A percentile compares a stretch with the other conserved stretches of the same genome.
phyloP scores from a whole-genome alignment of 2,888 invertebrate species.

The Drosophila mettleri region DNA sequence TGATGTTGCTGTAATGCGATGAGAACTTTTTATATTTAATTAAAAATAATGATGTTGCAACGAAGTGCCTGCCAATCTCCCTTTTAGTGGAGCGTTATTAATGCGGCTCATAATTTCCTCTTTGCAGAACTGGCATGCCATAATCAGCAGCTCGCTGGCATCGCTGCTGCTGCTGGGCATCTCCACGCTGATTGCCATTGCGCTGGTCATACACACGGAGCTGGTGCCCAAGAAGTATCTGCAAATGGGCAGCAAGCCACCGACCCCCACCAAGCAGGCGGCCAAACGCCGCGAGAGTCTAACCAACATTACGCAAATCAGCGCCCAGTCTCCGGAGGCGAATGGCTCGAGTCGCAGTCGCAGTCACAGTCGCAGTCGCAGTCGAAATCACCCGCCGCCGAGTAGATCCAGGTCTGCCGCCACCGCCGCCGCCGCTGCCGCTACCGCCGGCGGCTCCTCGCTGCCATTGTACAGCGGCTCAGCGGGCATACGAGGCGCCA shows the following conservation, averaged over 20 bases:
- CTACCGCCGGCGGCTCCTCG: slow-evolving; percentile 2
- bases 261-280: slow-evolving; percentile 53
- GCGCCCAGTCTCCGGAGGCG: slow-evolving; percentile 55
- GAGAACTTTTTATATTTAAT: slow-evolving; percentile 76
- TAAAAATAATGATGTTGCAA: slow-evolving; percentile 74
- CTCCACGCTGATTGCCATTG: slow-evolving; percentile 87
- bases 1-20: slow-evolving; percentile 35
- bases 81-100: slow-evolving; percentile 64
- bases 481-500: slow-evolving; percentile 83
- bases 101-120: slow-evolving; percentile 60
- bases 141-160: slow-evolving; percentile 88
- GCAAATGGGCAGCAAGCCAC: slow-evolving; percentile 63
- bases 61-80: slow-evolving; percentile 43
- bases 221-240: slow-evolving; percentile 83
- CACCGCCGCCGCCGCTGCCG: not conserved
- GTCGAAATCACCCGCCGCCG: slow-evolving; percentile 11
- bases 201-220: slow-evolving; percentile 84
- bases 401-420: not conserved
- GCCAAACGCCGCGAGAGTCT: slow-evolving; percentile 65
- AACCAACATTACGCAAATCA: slow-evolving; percentile 76
- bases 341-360: slow-evolving; percentile 6
- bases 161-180: slow-evolving; percentile 88
- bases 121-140: slow-evolving; percentile 87
- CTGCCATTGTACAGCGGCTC: slow-evolving; percentile 42
- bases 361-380: slow-evolving; percentile 9